Percentiles rank a stretch among this genome's conserved stretches.
phyloP scores from a whole-genome alignment of 92 coral and sea anemone species.

The Ricordea florida region DNA sequence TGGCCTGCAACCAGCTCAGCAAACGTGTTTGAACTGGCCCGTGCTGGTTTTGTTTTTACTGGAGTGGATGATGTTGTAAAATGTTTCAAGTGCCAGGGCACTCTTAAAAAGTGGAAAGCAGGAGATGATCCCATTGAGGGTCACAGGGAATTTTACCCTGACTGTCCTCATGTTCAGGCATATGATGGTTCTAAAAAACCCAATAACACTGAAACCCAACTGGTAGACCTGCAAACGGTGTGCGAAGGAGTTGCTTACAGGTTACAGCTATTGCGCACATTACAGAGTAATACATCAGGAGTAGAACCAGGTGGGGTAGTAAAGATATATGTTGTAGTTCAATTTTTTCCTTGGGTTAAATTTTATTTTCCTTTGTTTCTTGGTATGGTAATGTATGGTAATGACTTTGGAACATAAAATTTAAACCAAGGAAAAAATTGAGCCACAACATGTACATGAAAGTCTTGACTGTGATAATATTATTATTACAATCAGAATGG shows the following conservation, averaged over 20 bases:
- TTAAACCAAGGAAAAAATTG: too few species aligned
- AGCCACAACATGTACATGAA: too few species aligned
- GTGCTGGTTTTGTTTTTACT: constrained; percentile 95
- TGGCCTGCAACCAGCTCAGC: constrained; percentile 99
- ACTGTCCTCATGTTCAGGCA: constrained; percentile 80
- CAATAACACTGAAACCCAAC: constrained; percentile 71
- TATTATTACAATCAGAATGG: too few species aligned
- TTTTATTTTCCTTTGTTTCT: background rate
- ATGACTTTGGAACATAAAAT: too few species aligned
- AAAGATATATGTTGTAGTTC: background rate
- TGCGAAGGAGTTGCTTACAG: constrained; percentile 75
- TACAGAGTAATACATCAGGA: constrained; percentile 63
- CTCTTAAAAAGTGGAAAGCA: constrained; percentile 95
- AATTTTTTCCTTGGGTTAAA: constrained; percentile 1
- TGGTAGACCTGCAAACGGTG: constrained; percentile 82
- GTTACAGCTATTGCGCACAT: constrained; percentile 75
- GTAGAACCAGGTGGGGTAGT: constrained; percentile 71
- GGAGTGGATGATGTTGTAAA: constrained; percentile 98
- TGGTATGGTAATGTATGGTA: too few species aligned
- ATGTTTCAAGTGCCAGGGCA: constrained; percentile 94
- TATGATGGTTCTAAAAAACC: constrained; percentile 46
- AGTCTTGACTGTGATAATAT: too few species aligned
- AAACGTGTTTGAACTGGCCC: constrained; percentile 94
- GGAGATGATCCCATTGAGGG: constrained; percentile 84
- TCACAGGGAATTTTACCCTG: constrained; percentile 93